Evolutionary conservation across 2,113 vertebrate species (phyloP).

Genomic region (Petrocephalus zakoni): DNA sequence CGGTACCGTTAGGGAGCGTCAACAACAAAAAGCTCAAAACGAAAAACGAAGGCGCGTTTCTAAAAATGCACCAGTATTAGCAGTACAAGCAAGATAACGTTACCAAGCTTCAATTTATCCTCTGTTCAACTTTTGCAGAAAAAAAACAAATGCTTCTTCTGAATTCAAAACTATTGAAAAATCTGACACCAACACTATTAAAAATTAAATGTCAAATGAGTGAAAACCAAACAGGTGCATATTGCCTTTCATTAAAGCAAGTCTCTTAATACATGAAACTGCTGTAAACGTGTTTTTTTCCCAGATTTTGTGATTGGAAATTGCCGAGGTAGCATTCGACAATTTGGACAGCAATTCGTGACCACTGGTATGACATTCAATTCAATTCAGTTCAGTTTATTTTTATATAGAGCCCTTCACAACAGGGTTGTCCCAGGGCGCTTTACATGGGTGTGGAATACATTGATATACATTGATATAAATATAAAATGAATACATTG

Average conservation of each 20-base stretch:
- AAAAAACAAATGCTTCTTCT: background rate
- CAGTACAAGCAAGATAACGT: background rate
- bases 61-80: background rate
- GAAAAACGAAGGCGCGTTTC: conserved; percentile 6
- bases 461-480: too few relatives aligned
- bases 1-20: conserved; percentile 22
- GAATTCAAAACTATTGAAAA: background rate
- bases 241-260: background rate
- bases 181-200: background rate
- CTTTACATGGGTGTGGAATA: too few relatives aligned
- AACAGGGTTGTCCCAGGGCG: too few relatives aligned
- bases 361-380: too few relatives aligned
- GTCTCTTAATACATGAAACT: background rate
- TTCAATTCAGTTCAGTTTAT: too few relatives aligned
- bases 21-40: conserved; percentile 13
- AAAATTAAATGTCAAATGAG: background rate
- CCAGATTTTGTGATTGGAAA: background rate
- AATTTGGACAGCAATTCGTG: too few relatives aligned
- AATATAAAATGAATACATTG: too few relatives aligned
- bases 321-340: too few relatives aligned
- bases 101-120: background rate
- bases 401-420: too few relatives aligned
- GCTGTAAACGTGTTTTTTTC: background rate
- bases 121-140: background rate
- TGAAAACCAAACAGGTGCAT: background rate